Conservation (phyloP, 1,140 invertebrate genomes). For the Drosophila guanche region DNA sequence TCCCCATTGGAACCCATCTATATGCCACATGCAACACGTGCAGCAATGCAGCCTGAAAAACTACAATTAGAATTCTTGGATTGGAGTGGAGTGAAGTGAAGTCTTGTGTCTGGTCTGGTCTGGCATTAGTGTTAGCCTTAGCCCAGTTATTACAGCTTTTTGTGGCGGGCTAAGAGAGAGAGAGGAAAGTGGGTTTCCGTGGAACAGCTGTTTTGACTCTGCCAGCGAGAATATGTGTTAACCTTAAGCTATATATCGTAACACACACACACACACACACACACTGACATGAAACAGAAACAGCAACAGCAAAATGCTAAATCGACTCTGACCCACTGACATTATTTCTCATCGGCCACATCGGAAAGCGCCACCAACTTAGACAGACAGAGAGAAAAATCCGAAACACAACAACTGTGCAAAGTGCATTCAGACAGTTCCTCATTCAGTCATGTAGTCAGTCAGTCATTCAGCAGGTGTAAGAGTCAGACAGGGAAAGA, state of each 20-base stretch:
- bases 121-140: slow-evolving; percentile 41
- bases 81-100: neutral
- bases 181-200: slow-evolving; percentile 19
- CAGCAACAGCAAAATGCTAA: slow-evolving; percentile 64
- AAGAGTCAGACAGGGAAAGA: slow-evolving; percentile 29
- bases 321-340: slow-evolving; percentile 79
- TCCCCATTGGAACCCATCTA: slow-evolving; percentile 7
- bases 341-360: slow-evolving; percentile 52
- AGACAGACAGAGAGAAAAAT: slow-evolving; percentile 11
- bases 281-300: slow-evolving; percentile 12
- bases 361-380: slow-evolving; percentile 18
- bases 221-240: slow-evolving; percentile 32
- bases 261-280: slow-evolving; percentile 9
- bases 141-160: slow-evolving; percentile 39
- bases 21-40: slow-evolving; percentile 39
- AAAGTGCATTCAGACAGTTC: slow-evolving; percentile 51
- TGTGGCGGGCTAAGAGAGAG: neutral
- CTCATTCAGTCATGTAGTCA: no score
- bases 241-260: slow-evolving; percentile 45
- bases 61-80: slow-evolving; percentile 8
- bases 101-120: neutral
- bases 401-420: slow-evolving; percentile 21
- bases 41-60: slow-evolving; percentile 32
- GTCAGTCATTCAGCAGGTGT: slow-evolving; percentile 62
- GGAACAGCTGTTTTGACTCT: slow-evolving; percentile 56